phyloP scores from a whole-genome alignment of 2,888 invertebrate species.

The Synergus itoensis region DNA sequence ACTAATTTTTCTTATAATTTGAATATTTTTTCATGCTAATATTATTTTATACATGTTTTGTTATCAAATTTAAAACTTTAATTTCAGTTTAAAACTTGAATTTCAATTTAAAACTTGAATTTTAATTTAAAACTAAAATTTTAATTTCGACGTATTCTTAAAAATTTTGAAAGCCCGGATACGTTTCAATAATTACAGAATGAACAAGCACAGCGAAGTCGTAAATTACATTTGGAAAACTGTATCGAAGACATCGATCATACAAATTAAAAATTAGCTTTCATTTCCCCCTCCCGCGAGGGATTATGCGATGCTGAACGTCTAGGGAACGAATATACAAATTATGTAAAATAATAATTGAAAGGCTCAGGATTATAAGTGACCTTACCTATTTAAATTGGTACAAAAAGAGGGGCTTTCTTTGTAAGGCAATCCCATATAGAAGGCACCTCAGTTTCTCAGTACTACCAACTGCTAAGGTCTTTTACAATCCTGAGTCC shows the following conservation, averaged over 20 bases:
- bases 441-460: too few species aligned
- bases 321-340: slow-evolving; percentile 25
- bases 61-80: slow-evolving; percentile 4
- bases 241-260: slow-evolving; percentile 25
- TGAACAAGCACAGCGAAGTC: slow-evolving; percentile 63
- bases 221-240: slow-evolving; percentile 51
- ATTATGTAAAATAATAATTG: slow-evolving; percentile 23
- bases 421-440: too few species aligned
- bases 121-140: slow-evolving; percentile 38
- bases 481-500: too few species aligned
- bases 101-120: slow-evolving; percentile 2
- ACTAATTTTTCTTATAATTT: too few species aligned
- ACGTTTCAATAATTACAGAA: slow-evolving; percentile 54
- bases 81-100: slow-evolving; percentile 30
- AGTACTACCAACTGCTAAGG: too few species aligned
- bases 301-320: slow-evolving; percentile 1
- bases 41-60: slow-evolving; percentile 12
- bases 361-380: too few species aligned
- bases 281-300: not conserved
- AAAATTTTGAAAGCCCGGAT: slow-evolving; percentile 18
- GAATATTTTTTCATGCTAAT: not conserved
- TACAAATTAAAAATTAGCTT: slow-evolving; percentile 16
- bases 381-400: too few species aligned
- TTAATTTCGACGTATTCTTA: not conserved
- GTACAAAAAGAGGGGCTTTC: too few species aligned